These are phyloP conservation scores for Brachionichthys hirsutus DNA, from an alignment of 2,113 vertebrate genomes.

Conservation along the genomic window DNA sequence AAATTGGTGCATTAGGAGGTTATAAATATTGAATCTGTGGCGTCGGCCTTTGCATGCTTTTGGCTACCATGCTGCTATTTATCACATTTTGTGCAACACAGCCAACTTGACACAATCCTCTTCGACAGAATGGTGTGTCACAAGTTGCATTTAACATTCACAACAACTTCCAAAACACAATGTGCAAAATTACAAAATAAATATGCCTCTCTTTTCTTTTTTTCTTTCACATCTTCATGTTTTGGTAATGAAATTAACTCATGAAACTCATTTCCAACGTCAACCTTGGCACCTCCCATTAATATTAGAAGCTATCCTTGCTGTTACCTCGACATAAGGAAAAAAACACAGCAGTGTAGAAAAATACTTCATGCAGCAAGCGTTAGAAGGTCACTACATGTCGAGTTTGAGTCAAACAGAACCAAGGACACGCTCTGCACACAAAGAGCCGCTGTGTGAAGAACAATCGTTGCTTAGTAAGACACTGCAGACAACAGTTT, in stretches of 20 bases:
- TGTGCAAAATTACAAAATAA: constrained; percentile 65
- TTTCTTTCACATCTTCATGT: constrained; percentile 4
- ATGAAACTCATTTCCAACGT: constrained; percentile 29
- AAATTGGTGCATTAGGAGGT: constrained; percentile 24
- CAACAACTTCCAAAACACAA: constrained; percentile 42
- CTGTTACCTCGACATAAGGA: constrained; percentile 13
- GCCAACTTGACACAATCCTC: constrained; percentile 1
- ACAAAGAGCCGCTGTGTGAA: constrained; percentile 12
- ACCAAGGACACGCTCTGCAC: constrained; percentile 15
- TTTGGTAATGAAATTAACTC: constrained; percentile 33
- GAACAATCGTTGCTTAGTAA: constrained; percentile 8
- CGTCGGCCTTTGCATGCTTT: constrained; percentile 60
- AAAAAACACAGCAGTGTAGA: constrained; percentile 21
- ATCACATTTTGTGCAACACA: constrained; percentile 49
- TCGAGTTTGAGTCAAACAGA: constrained; percentile 31
- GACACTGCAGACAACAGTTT: constrained; percentile 28
- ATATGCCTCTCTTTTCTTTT: constrained; percentile 19
- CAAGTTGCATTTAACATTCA: constrained; percentile 46
- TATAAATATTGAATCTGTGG: constrained; percentile 33
- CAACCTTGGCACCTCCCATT: constrained; percentile 47
- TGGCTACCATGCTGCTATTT: constrained; percentile 48
- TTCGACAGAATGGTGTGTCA: constrained; percentile 10
- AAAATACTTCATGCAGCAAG: constrained; percentile 55
- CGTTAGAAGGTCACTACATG: constrained; percentile 8
- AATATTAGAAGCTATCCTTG: constrained; percentile 14